Base-by-base conservation (phyloP, 2,888 invertebrate species). In the Andrena haemorrhoa region DNA sequence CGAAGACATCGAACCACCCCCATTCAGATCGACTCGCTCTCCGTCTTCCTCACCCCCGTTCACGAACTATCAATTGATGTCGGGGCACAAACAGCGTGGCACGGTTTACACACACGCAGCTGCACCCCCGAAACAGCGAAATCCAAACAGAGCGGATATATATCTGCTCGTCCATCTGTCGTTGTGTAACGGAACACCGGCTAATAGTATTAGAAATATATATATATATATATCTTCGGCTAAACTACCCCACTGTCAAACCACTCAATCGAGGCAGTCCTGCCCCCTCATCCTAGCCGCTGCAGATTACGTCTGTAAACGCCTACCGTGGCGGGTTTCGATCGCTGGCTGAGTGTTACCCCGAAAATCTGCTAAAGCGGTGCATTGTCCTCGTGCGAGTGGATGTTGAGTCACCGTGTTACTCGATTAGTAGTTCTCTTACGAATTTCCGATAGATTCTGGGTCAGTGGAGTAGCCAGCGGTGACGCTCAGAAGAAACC, bases 181-280 rank as follows among this genome's bases (percentile, higher is more conserved):
- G 90, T 90, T 90, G 92, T 91, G 93, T 94, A 94, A 94, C 92
- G 91, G 93, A 93, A 94, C 92, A 94, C 93, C 92, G 90, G 86
- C 91, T 94, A 94, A 94, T 93, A 93, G 92, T 91, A 94, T 94
- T 94, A 93, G 93, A 92, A 93, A 92, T 91, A 89, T 91, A 92
- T 91, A 92, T 85, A 82, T 77, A 78, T 82, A 73, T 79, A 49
- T 69, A 26, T 76, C 23, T 56, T 35, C 35, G 73, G 47, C 70
- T 71, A 68, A 88, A 86, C 89, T 74, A 84, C 88, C 87, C 88
- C 79, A 66, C 75, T 75, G 80, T 77, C 83, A 78, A 87, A 88
- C 83, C 88, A 88, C 88, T 88, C 89, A 89, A 88, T 88, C 83
- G 81, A 79, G 74, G 58, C 78, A 83, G 79, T 83, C 82, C 78